phyloP scores from a whole-genome alignment of 2,888 invertebrate species.

The Ophonus ardosiacus region DNA sequence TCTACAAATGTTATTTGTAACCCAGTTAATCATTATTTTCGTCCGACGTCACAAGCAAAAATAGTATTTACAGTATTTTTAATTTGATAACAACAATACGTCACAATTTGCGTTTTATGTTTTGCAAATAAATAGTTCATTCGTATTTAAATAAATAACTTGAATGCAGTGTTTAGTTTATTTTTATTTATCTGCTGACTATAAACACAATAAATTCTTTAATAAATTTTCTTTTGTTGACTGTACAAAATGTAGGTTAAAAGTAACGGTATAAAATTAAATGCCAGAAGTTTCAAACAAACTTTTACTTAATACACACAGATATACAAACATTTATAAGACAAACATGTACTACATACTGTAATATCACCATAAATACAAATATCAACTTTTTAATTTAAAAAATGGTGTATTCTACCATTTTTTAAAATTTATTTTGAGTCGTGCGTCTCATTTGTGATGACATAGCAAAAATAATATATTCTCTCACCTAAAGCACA shows the following conservation, averaged over 20 bases:
- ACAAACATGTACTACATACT: neutral
- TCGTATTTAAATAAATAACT: neutral
- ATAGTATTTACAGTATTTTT: neutral
- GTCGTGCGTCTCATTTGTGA: too few relatives aligned
- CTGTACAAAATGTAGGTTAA: neutral
- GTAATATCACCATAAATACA: conserved; percentile 29
- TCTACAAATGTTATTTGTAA: conserved; percentile 32
- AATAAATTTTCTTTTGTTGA: neutral
- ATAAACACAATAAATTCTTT: neutral
- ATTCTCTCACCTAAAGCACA: too few relatives aligned
- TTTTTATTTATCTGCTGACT: too few relatives aligned
- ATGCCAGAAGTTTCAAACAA: conserved; percentile 26
- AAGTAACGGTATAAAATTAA: conserved; percentile 18
- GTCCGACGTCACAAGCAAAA: neutral
- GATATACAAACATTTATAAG: conserved; percentile 1
- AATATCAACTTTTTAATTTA: neutral
- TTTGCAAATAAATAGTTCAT: neutral
- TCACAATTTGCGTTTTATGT: neutral
- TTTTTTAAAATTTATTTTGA: too few relatives aligned
- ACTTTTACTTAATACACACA: conserved; percentile 36
- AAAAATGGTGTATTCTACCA: too few relatives aligned
- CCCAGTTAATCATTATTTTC: conserved; percentile 25
- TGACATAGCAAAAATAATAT: too few relatives aligned
- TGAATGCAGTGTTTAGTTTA: neutral
- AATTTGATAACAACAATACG: conserved; percentile 23